Evolutionary conservation across 2,113 vertebrate species (phyloP), one percentile per base, ranked within the genome.

Genomic region (Apaloderma vittatum): DNA sequence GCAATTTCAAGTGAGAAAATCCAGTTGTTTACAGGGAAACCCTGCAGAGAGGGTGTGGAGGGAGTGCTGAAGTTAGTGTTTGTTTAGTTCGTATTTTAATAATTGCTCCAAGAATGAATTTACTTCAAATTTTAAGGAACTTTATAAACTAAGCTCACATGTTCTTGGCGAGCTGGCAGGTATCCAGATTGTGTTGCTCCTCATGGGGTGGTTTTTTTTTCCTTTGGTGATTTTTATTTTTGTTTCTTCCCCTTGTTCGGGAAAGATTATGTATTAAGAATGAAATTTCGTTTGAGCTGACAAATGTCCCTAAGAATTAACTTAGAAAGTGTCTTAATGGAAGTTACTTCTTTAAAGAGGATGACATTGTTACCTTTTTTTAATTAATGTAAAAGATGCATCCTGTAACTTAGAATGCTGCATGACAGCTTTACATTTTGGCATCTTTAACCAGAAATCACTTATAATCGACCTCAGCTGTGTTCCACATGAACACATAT

Each of bases 1-100:
- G 20, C 81, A 40, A 72, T 71, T 94, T 92, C 54, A 62, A 15
- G n/a, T 80, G 90, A 88, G 86, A 90, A 93, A 81, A 76, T n/a
- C 1, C 34, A 57, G 27, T 58, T 61, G 3, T 70, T 70, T 40
- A 40, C 8, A 5, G 63, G 59, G 66, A 49, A 84, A 11, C 8
- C 70, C 65, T 65, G 65, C 43, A 59, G 61, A 49, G 71, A 65
- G 21, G 40, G 49, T 71, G 43, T 34, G 14, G 43, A 23, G 61
- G 32, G 29, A 66, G 73, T 71, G 58, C 7, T 66, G 59, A 71
- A 62, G 48, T 46, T 80, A 63, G 12, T 77, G 16, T 49, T 86
- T 80, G 46, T 71, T 85, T 95, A 57, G 45, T 78, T 95, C 37
- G 4, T 62, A 55, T 68, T 79, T 92, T 79, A 77, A 30, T 71